A percentile compares a stretch with the other conserved stretches of the same genome.
phyloP scores from a whole-genome alignment of 2,113 vertebrate genomes.

The Takifugu flavidus region DNA sequence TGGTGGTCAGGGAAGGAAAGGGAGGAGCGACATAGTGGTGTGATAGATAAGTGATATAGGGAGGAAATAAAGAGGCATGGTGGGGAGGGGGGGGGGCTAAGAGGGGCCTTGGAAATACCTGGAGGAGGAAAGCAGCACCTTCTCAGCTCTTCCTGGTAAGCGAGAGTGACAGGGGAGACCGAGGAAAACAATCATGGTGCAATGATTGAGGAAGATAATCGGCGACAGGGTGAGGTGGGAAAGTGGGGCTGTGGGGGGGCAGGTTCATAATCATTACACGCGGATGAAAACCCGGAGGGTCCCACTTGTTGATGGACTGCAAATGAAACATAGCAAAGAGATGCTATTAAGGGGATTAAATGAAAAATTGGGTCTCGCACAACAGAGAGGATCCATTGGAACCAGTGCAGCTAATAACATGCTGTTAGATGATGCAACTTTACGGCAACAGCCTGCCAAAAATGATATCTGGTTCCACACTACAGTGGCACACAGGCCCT shows the following conservation, averaged over 20 bases:
- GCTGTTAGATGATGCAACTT: conserved; percentile 3
- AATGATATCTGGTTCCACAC: background rate
- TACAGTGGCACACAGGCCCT: too few species aligned
- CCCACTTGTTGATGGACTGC: background rate
- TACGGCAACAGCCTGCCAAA: background rate
- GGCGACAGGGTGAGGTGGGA: background rate
- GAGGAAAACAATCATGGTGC: conserved; percentile 17
- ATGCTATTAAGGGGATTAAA: too few species aligned
- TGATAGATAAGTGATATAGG: conserved; percentile 27
- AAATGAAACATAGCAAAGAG: too few species aligned
- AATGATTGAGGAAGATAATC: conserved; percentile 7
- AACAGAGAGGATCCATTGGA: too few species aligned
- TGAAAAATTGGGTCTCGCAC: too few species aligned
- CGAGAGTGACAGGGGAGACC: conserved; percentile 12
- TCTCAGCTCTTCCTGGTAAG: conserved; percentile 7
- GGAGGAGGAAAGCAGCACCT: conserved; percentile 13
- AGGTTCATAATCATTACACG: too few species aligned
- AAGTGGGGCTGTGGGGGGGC: background rate
- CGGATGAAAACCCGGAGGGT: conserved; percentile 17
- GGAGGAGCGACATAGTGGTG: conserved; percentile 31
- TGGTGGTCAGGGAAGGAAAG: conserved; percentile 34
- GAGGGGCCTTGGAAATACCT: conserved; percentile 45
- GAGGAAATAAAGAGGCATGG: conserved; percentile 17
- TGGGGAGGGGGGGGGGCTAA: conserved; percentile 17
- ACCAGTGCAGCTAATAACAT: background rate